A percentile compares a stretch with the other conserved stretches of the same genome.
phyloP scores from a whole-genome alignment of 2,888 invertebrate species.

The Pilophorus perplexus region DNA sequence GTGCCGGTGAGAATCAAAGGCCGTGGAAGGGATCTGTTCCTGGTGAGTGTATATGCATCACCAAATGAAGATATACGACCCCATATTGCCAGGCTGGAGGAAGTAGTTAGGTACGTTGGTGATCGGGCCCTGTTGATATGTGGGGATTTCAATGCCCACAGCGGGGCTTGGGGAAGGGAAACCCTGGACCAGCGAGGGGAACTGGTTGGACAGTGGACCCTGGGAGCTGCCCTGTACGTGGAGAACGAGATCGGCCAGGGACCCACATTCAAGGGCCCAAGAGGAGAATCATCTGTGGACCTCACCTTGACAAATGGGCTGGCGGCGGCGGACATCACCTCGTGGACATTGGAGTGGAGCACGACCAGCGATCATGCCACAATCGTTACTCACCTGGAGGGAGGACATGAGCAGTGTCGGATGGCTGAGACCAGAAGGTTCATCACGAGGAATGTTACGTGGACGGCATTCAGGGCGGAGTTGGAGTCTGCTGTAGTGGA shows the following conservation, averaged over 20 bases:
- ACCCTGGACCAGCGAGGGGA: not conserved
- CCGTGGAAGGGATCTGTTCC: not conserved
- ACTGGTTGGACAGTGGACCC: not conserved
- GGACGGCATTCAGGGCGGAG: not conserved
- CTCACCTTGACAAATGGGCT: not conserved
- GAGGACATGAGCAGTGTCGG: not conserved
- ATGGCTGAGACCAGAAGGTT: too few relatives aligned
- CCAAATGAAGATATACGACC: not conserved
- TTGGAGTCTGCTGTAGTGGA: too few relatives aligned
- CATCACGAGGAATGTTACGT: not conserved
- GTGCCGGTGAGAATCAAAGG: not conserved
- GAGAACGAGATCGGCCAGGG: not conserved
- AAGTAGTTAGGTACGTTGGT: not conserved
- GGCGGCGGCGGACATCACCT: not conserved
- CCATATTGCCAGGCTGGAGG: not conserved
- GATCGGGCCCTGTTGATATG: not conserved
- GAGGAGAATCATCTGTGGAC: too few relatives aligned
- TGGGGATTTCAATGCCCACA: not conserved
- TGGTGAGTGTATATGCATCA: not conserved
- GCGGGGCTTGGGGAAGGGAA: not conserved
- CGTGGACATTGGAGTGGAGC: not conserved
- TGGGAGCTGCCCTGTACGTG: not conserved
- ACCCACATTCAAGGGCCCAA: slow-evolving; percentile 3
- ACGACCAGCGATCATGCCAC: not conserved
- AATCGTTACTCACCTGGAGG: too few relatives aligned